A percentile compares a stretch with the other conserved stretches of the same genome.
These are phyloP conservation scores for Artibeus lituratus DNA, from an alignment of 2,797 vertebrate species.

Conservation along the genomic window DNA sequence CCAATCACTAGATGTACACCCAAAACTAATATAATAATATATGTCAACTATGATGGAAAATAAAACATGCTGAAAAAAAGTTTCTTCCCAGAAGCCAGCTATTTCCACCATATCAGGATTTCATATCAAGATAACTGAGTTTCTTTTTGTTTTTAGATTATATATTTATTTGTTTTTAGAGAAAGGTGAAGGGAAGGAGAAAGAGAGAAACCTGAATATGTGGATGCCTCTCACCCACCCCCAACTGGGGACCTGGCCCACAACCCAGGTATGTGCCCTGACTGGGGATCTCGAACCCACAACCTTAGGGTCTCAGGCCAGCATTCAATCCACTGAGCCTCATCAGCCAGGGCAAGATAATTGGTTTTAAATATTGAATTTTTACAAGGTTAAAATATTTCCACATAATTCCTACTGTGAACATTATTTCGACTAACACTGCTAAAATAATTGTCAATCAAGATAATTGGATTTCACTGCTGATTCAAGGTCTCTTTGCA, in stretches of 20 bases:
- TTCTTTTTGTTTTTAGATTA: neutral
- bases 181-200: too few species aligned
- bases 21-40: neutral
- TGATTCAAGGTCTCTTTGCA: neutral
- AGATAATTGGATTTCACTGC: neutral
- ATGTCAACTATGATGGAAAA: neutral
- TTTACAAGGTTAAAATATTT: conserved; percentile 16
- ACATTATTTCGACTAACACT: neutral
- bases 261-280: too few species aligned
- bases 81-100: neutral
- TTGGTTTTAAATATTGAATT: conserved; percentile 40
- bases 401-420: neutral
- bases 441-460: neutral
- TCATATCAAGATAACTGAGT: conserved; percentile 4
- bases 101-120: neutral
- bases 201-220: too few species aligned
- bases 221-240: too few species aligned
- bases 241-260: too few species aligned
- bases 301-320: too few species aligned
- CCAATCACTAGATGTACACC: neutral
- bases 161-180: too few species aligned
- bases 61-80: neutral
- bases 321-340: too few species aligned
- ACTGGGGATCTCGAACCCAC: too few species aligned
- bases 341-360: neutral